Evolutionary conservation across 2,888 invertebrate species (phyloP).

Genomic region (Criorhina ranunculi): DNA sequence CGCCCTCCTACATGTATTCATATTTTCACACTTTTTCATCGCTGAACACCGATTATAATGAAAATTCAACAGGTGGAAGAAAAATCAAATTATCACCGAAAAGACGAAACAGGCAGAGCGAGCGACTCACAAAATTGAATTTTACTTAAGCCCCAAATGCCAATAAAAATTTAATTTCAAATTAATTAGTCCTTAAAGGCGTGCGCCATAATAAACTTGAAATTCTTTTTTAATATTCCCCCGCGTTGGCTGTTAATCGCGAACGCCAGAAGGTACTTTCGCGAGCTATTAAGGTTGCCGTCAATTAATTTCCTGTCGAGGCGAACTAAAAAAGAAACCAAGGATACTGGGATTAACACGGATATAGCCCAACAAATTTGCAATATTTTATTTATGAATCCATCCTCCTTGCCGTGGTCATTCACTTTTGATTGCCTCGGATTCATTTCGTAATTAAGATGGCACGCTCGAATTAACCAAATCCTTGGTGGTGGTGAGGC

Average conservation of each 20-base stretch:
- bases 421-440: slow-evolving; percentile 17
- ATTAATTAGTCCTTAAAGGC: slow-evolving; percentile 33
- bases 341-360: not conserved
- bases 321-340: slow-evolving; percentile 7
- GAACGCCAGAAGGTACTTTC: slow-evolving; percentile 24
- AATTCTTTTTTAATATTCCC: slow-evolving; percentile 30
- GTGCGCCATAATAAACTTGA: slow-evolving; percentile 24
- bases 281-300: slow-evolving; percentile 20
- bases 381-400: slow-evolving; percentile 33
- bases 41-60: not conserved
- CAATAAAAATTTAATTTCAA: slow-evolving; percentile 40
- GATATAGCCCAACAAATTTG: slow-evolving; percentile 8
- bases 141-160: slow-evolving; percentile 5
- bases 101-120: not conserved
- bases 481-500: not conserved
- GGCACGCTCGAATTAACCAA: too few relatives aligned
- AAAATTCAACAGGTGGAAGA: slow-evolving; percentile 34
- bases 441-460: slow-evolving; percentile 28
- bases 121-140: slow-evolving; percentile 9
- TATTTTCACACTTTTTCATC: too few relatives aligned
- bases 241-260: slow-evolving; percentile 12
- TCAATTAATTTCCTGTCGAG: slow-evolving; percentile 34
- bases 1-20: too few relatives aligned
- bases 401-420: not conserved
- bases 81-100: slow-evolving; percentile 20